phyloP scores from a whole-genome alignment of 2,797 vertebrate species.

The Falco biarmicus region DNA sequence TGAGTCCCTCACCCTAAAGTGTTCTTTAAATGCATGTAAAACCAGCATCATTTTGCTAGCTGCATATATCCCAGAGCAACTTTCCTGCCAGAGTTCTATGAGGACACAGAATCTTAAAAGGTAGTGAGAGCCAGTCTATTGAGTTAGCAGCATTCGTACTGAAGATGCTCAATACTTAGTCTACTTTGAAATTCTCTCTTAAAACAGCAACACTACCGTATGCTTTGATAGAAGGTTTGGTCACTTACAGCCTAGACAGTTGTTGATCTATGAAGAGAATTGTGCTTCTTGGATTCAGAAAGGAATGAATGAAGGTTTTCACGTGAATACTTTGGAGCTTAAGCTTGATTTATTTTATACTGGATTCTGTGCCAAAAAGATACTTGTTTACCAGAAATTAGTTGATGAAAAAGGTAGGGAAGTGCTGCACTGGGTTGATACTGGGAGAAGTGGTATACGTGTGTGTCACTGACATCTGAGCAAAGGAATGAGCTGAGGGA shows the following conservation, averaged over 20 bases:
- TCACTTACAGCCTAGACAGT: neutral
- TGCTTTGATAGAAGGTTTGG: neutral
- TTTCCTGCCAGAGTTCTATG: neutral
- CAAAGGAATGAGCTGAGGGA: neutral
- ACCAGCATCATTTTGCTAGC: neutral
- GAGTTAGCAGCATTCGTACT: neutral
- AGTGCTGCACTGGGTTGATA: neutral
- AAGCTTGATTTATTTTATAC: neutral
- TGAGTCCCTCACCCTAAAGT: neutral
- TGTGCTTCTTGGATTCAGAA: neutral
- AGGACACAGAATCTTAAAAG: neutral
- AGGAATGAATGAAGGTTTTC: neutral
- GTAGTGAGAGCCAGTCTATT: neutral
- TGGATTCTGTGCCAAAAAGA: neutral
- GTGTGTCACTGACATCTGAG: neutral
- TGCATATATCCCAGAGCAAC: neutral
- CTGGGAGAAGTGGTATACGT: neutral
- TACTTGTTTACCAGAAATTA: neutral
- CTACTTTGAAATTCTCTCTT: neutral
- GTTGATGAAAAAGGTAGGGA: neutral
- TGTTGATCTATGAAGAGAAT: neutral
- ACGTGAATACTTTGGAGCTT: neutral
- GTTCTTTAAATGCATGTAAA: neutral
- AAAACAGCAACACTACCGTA: neutral
- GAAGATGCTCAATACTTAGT: neutral